Evolutionary conservation across 2,797 vertebrate species (phyloP).

Genomic region (Ispidina lecontei): DNA sequence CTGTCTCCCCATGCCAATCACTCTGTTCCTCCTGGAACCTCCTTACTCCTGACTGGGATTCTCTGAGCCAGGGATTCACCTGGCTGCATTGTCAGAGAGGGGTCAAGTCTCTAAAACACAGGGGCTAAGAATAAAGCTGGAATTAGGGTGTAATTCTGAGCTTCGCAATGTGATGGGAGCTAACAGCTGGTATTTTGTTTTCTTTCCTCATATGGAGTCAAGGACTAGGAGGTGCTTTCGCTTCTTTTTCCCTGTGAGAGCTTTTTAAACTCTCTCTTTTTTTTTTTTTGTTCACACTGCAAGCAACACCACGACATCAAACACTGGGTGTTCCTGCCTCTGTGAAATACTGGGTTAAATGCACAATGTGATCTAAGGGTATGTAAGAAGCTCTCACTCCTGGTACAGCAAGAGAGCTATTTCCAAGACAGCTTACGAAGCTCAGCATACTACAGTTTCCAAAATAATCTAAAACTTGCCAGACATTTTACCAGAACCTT

Average conservation of each 20-base stretch:
- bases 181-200: neutral
- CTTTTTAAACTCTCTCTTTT: neutral
- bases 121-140: neutral
- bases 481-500: neutral
- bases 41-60: neutral
- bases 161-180: neutral
- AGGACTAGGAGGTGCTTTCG: neutral
- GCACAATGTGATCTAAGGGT: neutral
- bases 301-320: neutral
- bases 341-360: neutral
- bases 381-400: neutral
- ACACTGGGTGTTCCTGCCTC: neutral
- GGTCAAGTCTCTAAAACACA: accelerated
- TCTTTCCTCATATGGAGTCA: neutral
- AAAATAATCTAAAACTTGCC: neutral
- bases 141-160: neutral
- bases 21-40: accelerated
- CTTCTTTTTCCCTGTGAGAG: neutral
- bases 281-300: neutral
- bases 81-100: accelerated
- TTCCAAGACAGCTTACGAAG: neutral
- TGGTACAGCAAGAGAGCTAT: neutral
- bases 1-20: accelerated
- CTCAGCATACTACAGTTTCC: neutral
- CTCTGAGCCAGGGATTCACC: neutral